A percentile compares a stretch with the other conserved stretches of the same genome.
Conservation (phyloP, 2,888 invertebrate genomes). For the Caenorhabditis virilis region DNA sequence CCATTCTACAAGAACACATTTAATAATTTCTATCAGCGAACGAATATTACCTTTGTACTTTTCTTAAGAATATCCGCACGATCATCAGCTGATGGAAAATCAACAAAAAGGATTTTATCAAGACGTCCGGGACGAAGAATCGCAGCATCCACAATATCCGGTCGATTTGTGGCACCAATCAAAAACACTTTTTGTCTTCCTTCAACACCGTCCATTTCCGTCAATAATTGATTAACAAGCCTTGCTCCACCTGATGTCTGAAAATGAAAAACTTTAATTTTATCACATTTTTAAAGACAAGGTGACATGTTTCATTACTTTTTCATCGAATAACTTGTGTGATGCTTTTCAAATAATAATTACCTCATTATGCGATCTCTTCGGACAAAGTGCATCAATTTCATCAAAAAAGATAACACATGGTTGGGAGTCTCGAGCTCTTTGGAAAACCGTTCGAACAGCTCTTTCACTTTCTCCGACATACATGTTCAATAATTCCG, state of each 20-base stretch:
- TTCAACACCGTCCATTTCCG: conserved; percentile 97
- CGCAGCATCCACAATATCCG: conserved; percentile 92
- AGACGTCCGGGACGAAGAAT: conserved; percentile 87
- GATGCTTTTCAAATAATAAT: no score
- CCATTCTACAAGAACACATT: conserved; percentile 75
- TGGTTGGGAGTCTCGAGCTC: conserved; percentile 91
- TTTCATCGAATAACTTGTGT: no score
- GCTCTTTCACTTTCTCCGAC: conserved; percentile 97
- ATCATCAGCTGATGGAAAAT: conserved; percentile 81
- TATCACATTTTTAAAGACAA: neutral
- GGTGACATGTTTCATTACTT: no score
- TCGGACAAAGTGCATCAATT: conserved; percentile 91
- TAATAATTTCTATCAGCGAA: conserved; percentile 1
- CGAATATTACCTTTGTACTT: conserved; percentile 51
- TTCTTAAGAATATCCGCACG: conserved; percentile 82
- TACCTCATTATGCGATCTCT: conserved; percentile 78
- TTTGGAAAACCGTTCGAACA: conserved; percentile 90
- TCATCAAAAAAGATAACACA: conserved; percentile 99
- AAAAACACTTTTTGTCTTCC: conserved; percentile 88
- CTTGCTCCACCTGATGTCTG: conserved; percentile 73
- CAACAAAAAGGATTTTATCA: conserved; percentile 87
- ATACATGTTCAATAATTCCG: conserved; percentile 97
- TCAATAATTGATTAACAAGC: conserved; percentile 93
- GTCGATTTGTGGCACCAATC: conserved; percentile 93
- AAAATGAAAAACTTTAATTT: conserved; percentile 4